Conservation (phyloP, 2,888 invertebrate species). For the Lissonota sp. region DNA sequence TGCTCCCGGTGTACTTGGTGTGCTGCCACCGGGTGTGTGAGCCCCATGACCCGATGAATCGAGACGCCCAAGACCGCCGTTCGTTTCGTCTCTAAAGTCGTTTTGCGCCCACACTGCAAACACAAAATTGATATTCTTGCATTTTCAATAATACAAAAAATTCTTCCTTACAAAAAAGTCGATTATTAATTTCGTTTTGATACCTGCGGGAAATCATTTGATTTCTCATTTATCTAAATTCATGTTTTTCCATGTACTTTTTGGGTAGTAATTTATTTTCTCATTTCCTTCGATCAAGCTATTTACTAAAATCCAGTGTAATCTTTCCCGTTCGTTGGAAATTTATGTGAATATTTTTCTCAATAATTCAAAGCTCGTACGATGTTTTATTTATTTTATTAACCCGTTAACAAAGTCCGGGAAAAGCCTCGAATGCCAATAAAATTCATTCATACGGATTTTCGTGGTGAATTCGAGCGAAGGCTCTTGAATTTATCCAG, state of each 20-base stretch:
- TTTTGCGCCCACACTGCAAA: conserved; percentile 95
- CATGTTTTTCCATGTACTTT: no score
- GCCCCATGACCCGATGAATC: conserved; percentile 83
- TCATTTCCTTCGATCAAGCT: neutral
- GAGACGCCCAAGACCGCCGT: conserved; percentile 87
- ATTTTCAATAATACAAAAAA: conserved; percentile 16
- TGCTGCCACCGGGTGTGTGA: conserved; percentile 84
- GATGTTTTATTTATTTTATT: neutral
- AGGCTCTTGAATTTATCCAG: conserved; percentile 2
- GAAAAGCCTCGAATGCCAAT: conserved; percentile 12
- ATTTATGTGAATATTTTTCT: neutral
- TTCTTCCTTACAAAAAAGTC: neutral
- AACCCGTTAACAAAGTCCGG: conserved; percentile 3
- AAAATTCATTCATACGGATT: conserved; percentile 7
- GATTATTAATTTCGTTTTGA: neutral
- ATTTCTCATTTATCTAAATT: neutral
- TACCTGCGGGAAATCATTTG: neutral
- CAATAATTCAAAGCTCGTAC: neutral
- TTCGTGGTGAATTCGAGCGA: neutral
- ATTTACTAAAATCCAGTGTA: neutral
- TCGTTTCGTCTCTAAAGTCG: conserved; percentile 93
- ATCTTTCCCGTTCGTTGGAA: neutral
- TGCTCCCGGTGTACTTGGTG: conserved; percentile 87
- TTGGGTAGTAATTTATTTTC: neutral
- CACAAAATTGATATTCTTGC: conserved; percentile 36